Evolutionary conservation across 2,113 vertebrate species (phyloP).

Genomic region (Diadophis punctatus): DNA sequence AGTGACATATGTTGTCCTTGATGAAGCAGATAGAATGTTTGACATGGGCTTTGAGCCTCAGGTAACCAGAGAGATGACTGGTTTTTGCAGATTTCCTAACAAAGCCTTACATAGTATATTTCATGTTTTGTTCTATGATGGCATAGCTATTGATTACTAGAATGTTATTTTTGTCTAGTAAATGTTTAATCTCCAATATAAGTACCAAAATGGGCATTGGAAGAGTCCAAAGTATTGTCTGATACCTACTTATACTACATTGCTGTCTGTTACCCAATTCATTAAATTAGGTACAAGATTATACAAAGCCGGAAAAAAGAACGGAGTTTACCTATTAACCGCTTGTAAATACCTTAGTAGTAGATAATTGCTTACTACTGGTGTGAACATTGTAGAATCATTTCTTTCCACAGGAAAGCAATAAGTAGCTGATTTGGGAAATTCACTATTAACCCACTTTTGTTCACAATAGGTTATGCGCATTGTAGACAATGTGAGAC

Average conservation of each 20-base stretch:
- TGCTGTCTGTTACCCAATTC: background rate
- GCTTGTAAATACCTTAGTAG: background rate
- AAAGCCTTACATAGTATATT: background rate
- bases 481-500: conserved; percentile 94
- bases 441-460: background rate
- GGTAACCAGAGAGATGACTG: conserved; percentile 64
- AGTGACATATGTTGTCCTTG: conserved; percentile 92
- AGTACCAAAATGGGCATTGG: background rate
- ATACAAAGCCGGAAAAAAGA: background rate
- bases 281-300: background rate
- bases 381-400: background rate
- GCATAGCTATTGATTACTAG: background rate
- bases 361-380: background rate
- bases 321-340: background rate
- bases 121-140: fast-evolving
- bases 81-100: background rate
- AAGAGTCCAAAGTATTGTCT: background rate
- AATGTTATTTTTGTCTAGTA: background rate
- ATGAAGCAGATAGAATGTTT: conserved; percentile 99
- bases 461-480: conserved; percentile 86
- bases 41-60: conserved; percentile 99
- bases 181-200: background rate
- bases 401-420: fast-evolving
- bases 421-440: background rate
- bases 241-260: background rate